phyloP scores from a whole-genome alignment of 2,797 vertebrate genomes.

The Urophycis tenuis region DNA sequence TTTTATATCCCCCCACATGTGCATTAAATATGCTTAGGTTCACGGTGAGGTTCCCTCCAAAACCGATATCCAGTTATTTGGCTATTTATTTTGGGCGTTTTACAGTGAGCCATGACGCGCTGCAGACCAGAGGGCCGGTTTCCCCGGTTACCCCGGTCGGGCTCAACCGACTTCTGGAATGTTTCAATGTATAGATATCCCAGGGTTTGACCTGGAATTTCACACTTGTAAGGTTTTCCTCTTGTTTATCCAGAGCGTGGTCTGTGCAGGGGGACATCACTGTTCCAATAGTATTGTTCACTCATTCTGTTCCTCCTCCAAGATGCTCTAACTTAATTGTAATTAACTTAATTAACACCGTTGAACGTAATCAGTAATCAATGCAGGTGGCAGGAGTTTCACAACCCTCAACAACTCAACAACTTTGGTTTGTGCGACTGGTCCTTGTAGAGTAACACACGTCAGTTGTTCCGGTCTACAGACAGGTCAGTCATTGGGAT shows the following conservation, averaged over 20 bases:
- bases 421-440: too few species aligned
- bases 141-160: constrained; percentile 16
- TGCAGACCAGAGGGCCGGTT: constrained; percentile 12
- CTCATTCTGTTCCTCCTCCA: neutral
- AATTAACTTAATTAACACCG: neutral
- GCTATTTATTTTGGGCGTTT: constrained; percentile 23
- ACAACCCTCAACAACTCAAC: too few species aligned
- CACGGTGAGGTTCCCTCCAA: neutral
- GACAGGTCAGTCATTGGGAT: too few species aligned
- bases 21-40: neutral
- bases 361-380: neutral
- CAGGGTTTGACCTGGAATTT: neutral
- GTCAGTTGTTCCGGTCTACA: too few species aligned
- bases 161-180: neutral
- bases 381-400: neutral
- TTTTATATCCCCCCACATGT: neutral
- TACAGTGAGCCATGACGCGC: constrained; percentile 23
- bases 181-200: neutral
- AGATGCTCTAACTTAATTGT: neutral
- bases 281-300: neutral
- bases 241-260: neutral
- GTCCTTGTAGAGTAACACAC: too few species aligned
- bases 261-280: neutral
- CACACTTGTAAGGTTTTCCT: neutral
- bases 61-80: neutral